phyloP scores from a whole-genome alignment of 2,113 vertebrate species.

The Amblyopsis rosae region DNA sequence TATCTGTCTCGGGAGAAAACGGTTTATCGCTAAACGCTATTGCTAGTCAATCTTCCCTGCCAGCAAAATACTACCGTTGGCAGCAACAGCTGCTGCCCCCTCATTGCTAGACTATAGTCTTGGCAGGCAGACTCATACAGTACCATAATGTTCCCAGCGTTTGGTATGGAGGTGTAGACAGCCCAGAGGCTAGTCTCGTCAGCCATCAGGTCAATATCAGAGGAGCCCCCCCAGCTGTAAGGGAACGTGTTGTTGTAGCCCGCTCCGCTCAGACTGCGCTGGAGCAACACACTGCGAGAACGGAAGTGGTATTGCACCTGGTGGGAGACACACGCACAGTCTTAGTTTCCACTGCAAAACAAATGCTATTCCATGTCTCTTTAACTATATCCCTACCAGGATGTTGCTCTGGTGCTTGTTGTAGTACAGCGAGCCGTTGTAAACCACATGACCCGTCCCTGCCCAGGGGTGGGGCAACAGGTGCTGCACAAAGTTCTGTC shows the following conservation, averaged over 20 bases:
- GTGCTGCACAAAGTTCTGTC: constrained; percentile 91
- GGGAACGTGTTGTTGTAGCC: constrained; percentile 92
- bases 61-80: too few species aligned
- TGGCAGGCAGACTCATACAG: neutral
- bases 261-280: constrained; percentile 80
- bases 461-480: constrained; percentile 84
- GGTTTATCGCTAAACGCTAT: too few species aligned
- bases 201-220: constrained; percentile 90
- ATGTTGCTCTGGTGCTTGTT: constrained; percentile 79
- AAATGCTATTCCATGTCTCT: neutral
- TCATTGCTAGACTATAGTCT: neutral
- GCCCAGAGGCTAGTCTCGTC: constrained; percentile 90
- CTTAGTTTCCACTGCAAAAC: neutral
- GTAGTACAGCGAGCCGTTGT: constrained; percentile 79
- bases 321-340: neutral
- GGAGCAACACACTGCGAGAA: constrained; percentile 72
- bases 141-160: constrained; percentile 77
- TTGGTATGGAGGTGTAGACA: constrained; percentile 85
- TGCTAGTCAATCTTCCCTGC: too few species aligned
- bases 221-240: constrained; percentile 92
- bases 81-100: too few species aligned
- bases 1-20: too few species aligned
- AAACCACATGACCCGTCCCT: constrained; percentile 78
- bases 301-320: constrained; percentile 83
- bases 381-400: constrained; percentile 48